Evolutionary conservation across 2,888 invertebrate genomes (phyloP), one percentile per base, ranked within the genome.

Genomic region (Minunthozetes semirufus): DNA sequence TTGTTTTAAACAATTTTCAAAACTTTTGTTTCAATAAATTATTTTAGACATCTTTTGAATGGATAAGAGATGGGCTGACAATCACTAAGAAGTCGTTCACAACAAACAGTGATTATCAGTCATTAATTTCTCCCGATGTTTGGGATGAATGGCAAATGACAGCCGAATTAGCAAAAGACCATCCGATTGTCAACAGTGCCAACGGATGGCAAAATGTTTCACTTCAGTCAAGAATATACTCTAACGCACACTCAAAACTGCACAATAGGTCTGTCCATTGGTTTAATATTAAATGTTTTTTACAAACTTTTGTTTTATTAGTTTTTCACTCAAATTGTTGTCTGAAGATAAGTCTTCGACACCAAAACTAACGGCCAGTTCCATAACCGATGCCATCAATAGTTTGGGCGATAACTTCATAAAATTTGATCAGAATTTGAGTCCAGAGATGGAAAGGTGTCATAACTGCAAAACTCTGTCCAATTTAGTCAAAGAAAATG

Each of bases 201-300:
- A 72, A 48, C 15, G 77, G 77, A 9, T 77, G 76, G 75, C 77
- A 77, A 71, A 77, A 77, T 77, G 73, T 77, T 13, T 29, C 77
- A 0, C 27, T 77, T 2, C 38, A 33, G 25, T 77, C 77, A 66
- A 59, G 72, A 29, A 48, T 77, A 3, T 77, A 75, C 46, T 38
- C 61, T 8, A 22, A 66, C 22, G 77, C 77, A 11, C 74, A 76
- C n/a, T 77, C 77, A 6, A 70, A 77, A 42, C 72, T 76, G 11
- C 59, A 73, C n/a, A 59, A 66, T 27, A 50, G 42, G 74, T 74
- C 17, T 63, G 42, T 22, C 46, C 19, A 11, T 33, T 46, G 9
- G 42, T 75, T 25, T 17, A 22, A 27, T 5, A 38, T 15, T 5
- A 17, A 66, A 27, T 50, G 9, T 48, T 48, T 59, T 73, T 73